A percentile compares a stretch with the other conserved stretches of the same genome.
These are phyloP conservation scores for Nomada fucata DNA, from an alignment of 2,888 invertebrate species.

Conservation along the genomic window DNA sequence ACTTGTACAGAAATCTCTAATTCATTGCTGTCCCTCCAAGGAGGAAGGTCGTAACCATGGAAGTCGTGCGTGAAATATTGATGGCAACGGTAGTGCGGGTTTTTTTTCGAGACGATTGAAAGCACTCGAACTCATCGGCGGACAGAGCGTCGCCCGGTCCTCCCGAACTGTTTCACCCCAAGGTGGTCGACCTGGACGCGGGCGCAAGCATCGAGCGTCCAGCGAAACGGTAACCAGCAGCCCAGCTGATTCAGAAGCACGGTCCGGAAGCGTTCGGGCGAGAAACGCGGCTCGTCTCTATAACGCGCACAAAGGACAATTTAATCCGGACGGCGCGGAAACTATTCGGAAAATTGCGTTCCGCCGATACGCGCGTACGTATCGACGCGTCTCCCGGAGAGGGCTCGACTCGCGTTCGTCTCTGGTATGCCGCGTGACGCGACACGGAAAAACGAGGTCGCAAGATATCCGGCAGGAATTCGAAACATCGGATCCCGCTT, in stretches of 20 bases:
- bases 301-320: slow-evolving; percentile 32
- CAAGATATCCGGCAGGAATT: slow-evolving; percentile 16
- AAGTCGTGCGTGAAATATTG: no score
- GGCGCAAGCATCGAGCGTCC: background rate
- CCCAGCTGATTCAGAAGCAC: no score
- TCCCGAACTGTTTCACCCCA: no score
- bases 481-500: background rate
- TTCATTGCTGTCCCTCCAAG: no score
- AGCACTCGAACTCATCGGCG: no score
- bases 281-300: background rate
- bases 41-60: no score
- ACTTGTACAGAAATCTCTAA: no score
- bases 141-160: no score
- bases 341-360: slow-evolving; percentile 30
- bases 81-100: no score
- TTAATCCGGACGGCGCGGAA: slow-evolving; percentile 11
- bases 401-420: background rate
- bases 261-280: background rate
- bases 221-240: background rate
- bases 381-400: background rate
- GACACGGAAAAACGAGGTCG: slow-evolving; percentile 23
- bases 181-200: background rate
- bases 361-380: background rate
- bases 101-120: no score
- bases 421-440: background rate